Conservation (phyloP, 2,888 invertebrate species). For the Stenurella melanura region DNA sequence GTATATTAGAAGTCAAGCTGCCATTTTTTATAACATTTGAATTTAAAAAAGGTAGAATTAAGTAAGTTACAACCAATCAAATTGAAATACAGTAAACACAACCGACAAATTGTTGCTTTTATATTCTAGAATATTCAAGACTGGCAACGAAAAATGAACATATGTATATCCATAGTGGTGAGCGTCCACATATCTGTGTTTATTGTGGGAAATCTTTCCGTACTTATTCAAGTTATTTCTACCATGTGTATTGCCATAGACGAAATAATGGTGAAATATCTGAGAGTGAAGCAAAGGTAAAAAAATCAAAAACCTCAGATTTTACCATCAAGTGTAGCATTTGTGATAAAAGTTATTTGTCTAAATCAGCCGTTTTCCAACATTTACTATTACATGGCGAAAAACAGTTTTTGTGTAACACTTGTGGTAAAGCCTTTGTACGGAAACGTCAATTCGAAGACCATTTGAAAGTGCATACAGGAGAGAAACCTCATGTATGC, state of each 20-base stretch:
- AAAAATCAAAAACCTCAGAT: conserved; percentile 20
- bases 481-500: conserved; percentile 63
- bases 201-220: conserved; percentile 29
- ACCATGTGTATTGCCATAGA: conserved; percentile 34
- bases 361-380: conserved; percentile 55
- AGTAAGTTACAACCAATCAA: no score
- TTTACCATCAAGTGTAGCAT: conserved; percentile 37
- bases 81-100: neutral
- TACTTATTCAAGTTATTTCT: conserved; percentile 22
- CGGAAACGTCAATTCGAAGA: conserved; percentile 57
- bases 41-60: no score
- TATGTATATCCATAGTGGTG: conserved; percentile 35
- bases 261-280: conserved; percentile 33
- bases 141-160: conserved; percentile 50
- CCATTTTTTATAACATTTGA: no score
- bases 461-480: conserved; percentile 61
- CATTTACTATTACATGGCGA: conserved; percentile 60
- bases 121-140: conserved; percentile 53
- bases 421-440: conserved; percentile 60
- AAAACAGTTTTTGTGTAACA: conserved; percentile 57
- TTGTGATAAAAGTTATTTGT: conserved; percentile 47
- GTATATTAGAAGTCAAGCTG: no score
- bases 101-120: conserved; percentile 14
- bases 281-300: neutral
- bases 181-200: conserved; percentile 22